phyloP scores from a whole-genome alignment of 2,113 vertebrate species.

The Pomatostomus ruficeps region DNA sequence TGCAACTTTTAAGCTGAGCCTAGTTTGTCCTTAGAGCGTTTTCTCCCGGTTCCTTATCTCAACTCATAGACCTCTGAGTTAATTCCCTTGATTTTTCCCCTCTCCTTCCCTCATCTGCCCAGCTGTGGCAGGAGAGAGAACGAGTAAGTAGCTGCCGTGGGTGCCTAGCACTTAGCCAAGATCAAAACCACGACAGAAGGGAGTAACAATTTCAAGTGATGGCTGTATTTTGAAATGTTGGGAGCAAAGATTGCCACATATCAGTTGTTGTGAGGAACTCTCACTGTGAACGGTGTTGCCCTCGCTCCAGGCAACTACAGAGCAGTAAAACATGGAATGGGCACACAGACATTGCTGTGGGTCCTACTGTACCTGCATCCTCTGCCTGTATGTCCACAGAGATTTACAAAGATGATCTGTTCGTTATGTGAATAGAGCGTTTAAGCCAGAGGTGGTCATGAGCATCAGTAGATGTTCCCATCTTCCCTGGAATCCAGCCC shows the following conservation, averaged over 20 bases:
- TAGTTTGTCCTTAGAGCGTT: too few relatives aligned
- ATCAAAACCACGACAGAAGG: too few relatives aligned
- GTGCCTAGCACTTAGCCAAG: too few relatives aligned
- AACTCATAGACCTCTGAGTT: too few relatives aligned
- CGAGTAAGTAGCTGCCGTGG: too few relatives aligned
- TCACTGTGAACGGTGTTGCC: fast-evolving
- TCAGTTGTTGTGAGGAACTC: background rate
- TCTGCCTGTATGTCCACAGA: background rate
- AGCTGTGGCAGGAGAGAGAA: too few relatives aligned
- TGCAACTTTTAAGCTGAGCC: too few relatives aligned
- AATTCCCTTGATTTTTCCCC: too few relatives aligned
- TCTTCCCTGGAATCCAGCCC: background rate
- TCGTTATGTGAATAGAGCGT: background rate
- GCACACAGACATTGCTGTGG: background rate
- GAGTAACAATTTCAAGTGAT: background rate
- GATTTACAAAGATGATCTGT: background rate
- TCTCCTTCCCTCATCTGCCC: too few relatives aligned
- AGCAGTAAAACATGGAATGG: background rate
- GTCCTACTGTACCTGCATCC: background rate
- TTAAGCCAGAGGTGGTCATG: fast-evolving
- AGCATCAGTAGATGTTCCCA: background rate
- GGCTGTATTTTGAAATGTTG: background rate
- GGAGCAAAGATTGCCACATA: background rate
- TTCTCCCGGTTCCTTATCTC: too few relatives aligned
- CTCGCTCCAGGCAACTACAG: fast-evolving